Evolutionary conservation across 1,140 invertebrate species (phyloP).

Genomic region (Platorchestia sp.): DNA sequence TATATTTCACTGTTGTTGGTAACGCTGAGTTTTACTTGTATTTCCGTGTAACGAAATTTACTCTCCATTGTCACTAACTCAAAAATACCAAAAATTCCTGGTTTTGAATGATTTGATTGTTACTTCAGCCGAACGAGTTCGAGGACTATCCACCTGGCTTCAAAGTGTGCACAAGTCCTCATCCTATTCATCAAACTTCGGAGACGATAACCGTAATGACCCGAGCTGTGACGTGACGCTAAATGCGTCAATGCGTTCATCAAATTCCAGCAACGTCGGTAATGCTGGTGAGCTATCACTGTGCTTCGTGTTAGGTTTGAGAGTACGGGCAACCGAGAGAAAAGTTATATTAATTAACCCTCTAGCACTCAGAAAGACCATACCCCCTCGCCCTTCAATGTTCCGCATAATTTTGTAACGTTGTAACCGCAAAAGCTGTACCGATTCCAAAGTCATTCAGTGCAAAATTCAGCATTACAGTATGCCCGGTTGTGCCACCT

Average conservation of each 20-base stretch:
- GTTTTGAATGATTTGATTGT: not conserved
- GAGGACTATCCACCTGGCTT: not conserved
- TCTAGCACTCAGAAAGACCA: too few relatives aligned
- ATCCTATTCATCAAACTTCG: not conserved
- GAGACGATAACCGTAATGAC: constrained; percentile 63
- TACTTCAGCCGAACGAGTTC: constrained; percentile 25
- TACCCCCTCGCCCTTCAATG: too few relatives aligned
- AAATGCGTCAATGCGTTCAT: not conserved
- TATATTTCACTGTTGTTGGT: not conserved
- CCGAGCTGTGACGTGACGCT: not conserved
- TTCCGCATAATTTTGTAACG: too few relatives aligned
- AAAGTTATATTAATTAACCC: too few relatives aligned
- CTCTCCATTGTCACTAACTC: not conserved
- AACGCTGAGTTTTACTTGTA: not conserved
- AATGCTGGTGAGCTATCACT: not conserved
- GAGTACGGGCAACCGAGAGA: too few relatives aligned
- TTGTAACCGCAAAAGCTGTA: too few relatives aligned
- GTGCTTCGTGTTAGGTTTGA: not conserved
- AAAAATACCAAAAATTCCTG: not conserved
- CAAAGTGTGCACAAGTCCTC: not conserved
- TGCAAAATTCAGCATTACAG: too few relatives aligned
- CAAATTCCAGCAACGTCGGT: not conserved
- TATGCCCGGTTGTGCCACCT: too few relatives aligned
- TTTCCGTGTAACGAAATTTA: not conserved
- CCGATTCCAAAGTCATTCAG: too few relatives aligned